Evolutionary conservation across 2,888 invertebrate species (phyloP), one percentile per base, ranked within the genome.

Genomic region (Caenorhabditis uteleia): DNA sequence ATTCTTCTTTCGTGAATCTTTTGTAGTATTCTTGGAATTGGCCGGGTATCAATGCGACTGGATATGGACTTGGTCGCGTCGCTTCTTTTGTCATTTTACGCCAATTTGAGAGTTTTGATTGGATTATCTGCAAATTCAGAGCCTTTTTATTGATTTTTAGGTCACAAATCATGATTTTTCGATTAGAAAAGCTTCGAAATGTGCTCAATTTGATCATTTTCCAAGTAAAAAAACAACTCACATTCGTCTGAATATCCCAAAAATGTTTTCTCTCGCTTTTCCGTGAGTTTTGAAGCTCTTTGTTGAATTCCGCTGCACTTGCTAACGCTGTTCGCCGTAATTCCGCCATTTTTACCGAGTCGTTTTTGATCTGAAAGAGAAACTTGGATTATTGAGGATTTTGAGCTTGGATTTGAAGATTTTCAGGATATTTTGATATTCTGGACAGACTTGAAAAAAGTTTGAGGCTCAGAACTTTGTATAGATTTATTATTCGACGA

Each of bases 41-140:
- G n/a, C 95, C 95, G 33, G 95, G 93, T 77, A 98, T 89, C 68
- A 98, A 87, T 40, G 95, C 90, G 64, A 95, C 89, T 20, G 97
- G 97, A 87, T 95, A 98, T 0, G 74, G 68, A 8, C 53, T 51
- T 0, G 68, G 64, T 8, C 65, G 50, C 3, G 75, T 74, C 14
- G 48, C 44, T 14, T 61, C 51, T 2, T 68, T 42, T 12, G 57
- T 54, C 44, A 72, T 38, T 21, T 53, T 49, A 33, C 58, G 57
- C 71, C 74, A 74, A 2, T 47, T 39, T 33, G 60, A 64, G 5
- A 55, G 36, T 20, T 59, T 46, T 4, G 72, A 70, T 62, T 75
- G 75, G 27, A 77, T 73, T 3, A 77, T 69, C 77, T 77, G 21
- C 23, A 62, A 46, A 36, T n/a, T n/a, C n/a, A n/a, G n/a, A n/a